Evolutionary conservation across 2,113 vertebrate genomes (phyloP), one percentile per base, ranked within the genome.

Genomic region (Lycaon pictus): DNA sequence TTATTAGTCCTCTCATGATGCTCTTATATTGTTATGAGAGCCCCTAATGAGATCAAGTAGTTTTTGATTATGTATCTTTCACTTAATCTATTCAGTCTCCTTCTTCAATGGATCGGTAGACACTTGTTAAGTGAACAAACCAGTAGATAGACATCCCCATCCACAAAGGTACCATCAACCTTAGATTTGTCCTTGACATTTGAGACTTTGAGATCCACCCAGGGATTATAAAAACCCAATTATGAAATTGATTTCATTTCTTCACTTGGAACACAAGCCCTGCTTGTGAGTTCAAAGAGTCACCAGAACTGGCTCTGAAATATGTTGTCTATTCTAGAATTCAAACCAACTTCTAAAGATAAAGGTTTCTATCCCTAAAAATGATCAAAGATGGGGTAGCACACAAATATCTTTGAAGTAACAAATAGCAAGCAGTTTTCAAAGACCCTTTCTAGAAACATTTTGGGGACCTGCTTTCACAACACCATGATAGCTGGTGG

Each of bases 151-250:
- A 76, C 27, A 16, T 23, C 2, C 17, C 29, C 29, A 7, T 8
- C 19, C 37, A 55, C 2, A 25, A 43, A 76, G 56, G 2, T 5
- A 3, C 27, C 1, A 0, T 25, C 60, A 20, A 8, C 43, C 10
- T 51, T 7, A 22, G 48, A n/a, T n/a, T 10, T 17, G 37, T 88
- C 58, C 62, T 62, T 67, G 53, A 16, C 0, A 0, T 13, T 15
- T 25, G 84, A n/a, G 23, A 71, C 29, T 19, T 67, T 22, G 25
- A 65, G 65, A 48, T 58, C 25, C 53, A 51, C 43, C 43, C 53
- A n/a, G 60, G 11, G 12, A 7, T 93, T 27, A 32, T 5, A 67
- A 89, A 35, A 35, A n/a, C 55, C 84, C 15, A 37, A 0, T 27
- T 51, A 16, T 63, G 90, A 77, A 71, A 79, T 1, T 35, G 25